Conservation (phyloP, 2,113 vertebrate genomes). For the Lucifuga dentata region DNA sequence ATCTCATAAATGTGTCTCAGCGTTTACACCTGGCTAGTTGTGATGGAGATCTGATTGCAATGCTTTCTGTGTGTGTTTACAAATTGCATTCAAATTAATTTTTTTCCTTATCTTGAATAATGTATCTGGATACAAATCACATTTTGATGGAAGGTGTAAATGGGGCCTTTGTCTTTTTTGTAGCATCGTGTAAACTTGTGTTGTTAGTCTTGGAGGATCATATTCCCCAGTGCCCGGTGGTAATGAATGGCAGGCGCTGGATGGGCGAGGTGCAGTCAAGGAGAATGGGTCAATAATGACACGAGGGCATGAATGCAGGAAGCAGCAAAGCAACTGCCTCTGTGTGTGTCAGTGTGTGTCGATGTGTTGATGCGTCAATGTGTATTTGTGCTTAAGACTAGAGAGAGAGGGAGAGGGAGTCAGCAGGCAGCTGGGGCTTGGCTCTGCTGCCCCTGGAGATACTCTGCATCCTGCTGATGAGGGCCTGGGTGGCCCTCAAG, state of each 20-base stretch:
- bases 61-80: too few species aligned
- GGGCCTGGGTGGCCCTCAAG: slow-evolving; percentile 70
- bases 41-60: too few species aligned
- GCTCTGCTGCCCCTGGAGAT: slow-evolving; percentile 69
- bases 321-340: slow-evolving; percentile 61
- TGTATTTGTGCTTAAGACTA: slow-evolving; percentile 29
- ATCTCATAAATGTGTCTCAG: too few species aligned
- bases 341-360: slow-evolving; percentile 26
- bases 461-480: slow-evolving; percentile 83
- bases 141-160: too few species aligned
- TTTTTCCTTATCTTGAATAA: too few species aligned
- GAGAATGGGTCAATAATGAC: slow-evolving; percentile 77
- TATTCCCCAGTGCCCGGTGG: slow-evolving; percentile 61
- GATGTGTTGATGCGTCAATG: slow-evolving; percentile 23
- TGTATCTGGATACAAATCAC: too few species aligned
- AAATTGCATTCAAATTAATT: too few species aligned
- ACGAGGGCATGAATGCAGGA: slow-evolving; percentile 64
- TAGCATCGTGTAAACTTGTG: slow-evolving; percentile 33
- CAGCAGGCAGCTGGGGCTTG: slow-evolving; percentile 74
- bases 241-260: slow-evolving; percentile 76
- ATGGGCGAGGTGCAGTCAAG: slow-evolving; percentile 76
- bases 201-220: slow-evolving; percentile 52
- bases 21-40: too few species aligned
- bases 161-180: slow-evolving; percentile 14
- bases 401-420: slow-evolving; percentile 52